phyloP scores from a whole-genome alignment of 2,797 vertebrate species.

The Hydrocynus forskahlii region DNA sequence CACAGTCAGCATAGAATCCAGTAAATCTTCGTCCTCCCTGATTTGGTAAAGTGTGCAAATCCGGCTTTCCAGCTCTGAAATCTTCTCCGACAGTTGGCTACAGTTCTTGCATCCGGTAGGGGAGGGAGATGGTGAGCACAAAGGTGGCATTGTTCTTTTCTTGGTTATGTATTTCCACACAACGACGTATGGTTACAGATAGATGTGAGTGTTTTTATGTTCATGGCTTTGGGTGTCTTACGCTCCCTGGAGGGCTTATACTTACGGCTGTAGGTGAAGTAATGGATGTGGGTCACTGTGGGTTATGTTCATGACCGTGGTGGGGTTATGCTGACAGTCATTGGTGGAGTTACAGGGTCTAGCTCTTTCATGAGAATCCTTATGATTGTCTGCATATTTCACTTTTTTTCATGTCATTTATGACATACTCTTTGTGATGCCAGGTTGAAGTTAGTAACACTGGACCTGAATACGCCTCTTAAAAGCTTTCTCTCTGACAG shows the following conservation, averaged over 20 bases:
- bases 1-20: not conserved
- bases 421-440: slow-evolving; percentile 13
- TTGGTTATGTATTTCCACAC: no score
- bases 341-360: not conserved
- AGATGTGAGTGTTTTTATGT: no score
- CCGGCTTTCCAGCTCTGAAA: not conserved
- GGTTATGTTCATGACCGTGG: not conserved
- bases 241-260: not conserved
- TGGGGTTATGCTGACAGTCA: not conserved
- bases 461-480: not conserved
- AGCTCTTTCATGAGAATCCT: not conserved
- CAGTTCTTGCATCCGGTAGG: not conserved
- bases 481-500: slow-evolving; percentile 18
- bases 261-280: not conserved
- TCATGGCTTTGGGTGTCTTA: no score
- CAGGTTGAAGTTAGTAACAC: not conserved
- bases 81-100: no score
- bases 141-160: no score
- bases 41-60: not conserved
- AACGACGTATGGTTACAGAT: no score
- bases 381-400: not conserved
- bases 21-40: not conserved
- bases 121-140: no score
- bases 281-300: not conserved
- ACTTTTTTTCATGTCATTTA: not conserved